Base-by-base conservation (phyloP, 2,113 vertebrate species). In the Papio anubis region DNA sequence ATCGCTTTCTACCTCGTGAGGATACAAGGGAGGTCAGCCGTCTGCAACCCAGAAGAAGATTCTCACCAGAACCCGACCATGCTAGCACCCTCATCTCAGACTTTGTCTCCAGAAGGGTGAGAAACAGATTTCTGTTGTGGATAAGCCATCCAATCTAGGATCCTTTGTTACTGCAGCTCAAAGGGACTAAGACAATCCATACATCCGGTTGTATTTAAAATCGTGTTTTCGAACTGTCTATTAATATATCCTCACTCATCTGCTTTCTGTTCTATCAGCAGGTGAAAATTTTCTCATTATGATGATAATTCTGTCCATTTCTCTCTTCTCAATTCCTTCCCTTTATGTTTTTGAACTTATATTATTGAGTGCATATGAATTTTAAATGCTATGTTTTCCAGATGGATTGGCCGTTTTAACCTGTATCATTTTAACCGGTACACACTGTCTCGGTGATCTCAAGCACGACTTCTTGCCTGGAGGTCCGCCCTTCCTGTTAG, bases 401-500 rank as follows among this genome's bases (percentile, higher is more conserved):
- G 40, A 23, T 6, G 43, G 30, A 25, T 23, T 9, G 57, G 13
- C 21, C 21, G 0, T 32, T 40, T 48, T 7, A 25, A 13, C 27
- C 13, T 76, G 70, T 27, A 61, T 61, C 8, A 27, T 61, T 61
- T 61, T 64, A 64, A 64, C 61, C 27, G 2, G 61, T 18, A 3
- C 0, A 10, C 48, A 10, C 8, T 3, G 3, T 5, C 3, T n/a
- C 27, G 18, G 18, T 52, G 40, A 4, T 30, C 6, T 17, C 13
- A 0, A 23, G n/a, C 13, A 40, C 4, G 9, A 6, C 8, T 17
- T 57, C n/a, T 38, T 32, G 48, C 68, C 72, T 48, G 23, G 8
- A n/a, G 25, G 32, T 48, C 40, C 11, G 1, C 40, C 30, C 11
- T 21, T 11, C 5, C 6, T 21, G 6, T 17, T 4, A 23, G 50